Evolutionary conservation across 2,113 vertebrate species (phyloP).

Genomic region (Dermatemys mawii): DNA sequence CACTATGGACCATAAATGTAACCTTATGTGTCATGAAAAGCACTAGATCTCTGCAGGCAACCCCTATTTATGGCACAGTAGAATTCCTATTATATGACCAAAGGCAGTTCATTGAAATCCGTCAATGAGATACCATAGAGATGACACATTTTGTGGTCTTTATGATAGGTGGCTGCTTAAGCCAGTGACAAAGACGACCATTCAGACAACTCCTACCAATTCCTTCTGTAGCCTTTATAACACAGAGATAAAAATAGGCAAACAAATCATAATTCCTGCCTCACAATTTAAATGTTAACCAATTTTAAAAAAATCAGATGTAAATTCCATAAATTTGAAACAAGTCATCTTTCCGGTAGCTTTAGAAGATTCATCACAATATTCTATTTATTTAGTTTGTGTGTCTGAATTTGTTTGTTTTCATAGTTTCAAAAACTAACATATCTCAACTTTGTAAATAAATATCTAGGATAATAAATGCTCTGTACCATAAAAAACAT

Average conservation of each 20-base stretch:
- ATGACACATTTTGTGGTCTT: not conserved
- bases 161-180: not conserved
- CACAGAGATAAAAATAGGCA: not conserved
- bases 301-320: not conserved
- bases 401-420: not conserved
- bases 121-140: not conserved
- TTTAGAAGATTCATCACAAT: not conserved
- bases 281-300: not conserved
- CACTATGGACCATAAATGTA: not conserved
- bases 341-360: accelerated
- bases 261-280: not conserved
- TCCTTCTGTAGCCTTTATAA: not conserved
- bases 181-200: not conserved
- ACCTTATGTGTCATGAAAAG: accelerated
- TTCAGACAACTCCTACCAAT: not conserved
- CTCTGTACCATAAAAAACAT: not conserved
- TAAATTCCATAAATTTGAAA: not conserved
- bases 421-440: not conserved
- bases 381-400: not conserved
- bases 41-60: not conserved
- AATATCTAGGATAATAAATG: not conserved
- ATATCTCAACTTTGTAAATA: not conserved
- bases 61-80: not conserved
- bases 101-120: not conserved
- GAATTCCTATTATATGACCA: not conserved